Percentiles rank a stretch among this genome's conserved stretches.
These are phyloP conservation scores for Lamellibrachia columna DNA, from an alignment of 2,888 invertebrate species.

Conservation along the genomic window DNA sequence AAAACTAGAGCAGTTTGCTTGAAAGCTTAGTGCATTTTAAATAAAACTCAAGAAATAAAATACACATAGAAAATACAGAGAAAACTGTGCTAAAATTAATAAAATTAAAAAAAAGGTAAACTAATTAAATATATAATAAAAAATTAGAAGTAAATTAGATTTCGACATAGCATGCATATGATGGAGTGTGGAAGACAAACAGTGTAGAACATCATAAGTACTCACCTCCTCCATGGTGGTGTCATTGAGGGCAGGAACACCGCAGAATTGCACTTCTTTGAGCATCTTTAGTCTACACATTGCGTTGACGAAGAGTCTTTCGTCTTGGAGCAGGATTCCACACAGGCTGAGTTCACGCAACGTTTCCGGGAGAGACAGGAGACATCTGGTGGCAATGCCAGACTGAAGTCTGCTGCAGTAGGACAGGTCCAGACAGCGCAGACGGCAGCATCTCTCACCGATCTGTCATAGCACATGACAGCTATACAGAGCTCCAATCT, in stretches of 20 bases:
- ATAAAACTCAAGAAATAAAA: no score
- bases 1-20: no score
- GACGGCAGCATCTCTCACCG: constrained; percentile 50
- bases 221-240: constrained; percentile 53
- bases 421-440: constrained; percentile 54
- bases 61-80: no score
- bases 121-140: no score
- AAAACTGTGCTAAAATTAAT: no score
- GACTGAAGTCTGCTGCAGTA: constrained; percentile 52
- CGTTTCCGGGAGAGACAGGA: constrained; percentile 47
- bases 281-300: constrained; percentile 50
- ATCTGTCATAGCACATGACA: constrained; percentile 43
- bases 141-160: no score
- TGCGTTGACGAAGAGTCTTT: constrained; percentile 52
- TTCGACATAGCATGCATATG: no score
- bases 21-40: no score
- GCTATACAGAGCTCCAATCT: neutral
- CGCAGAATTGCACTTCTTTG: constrained; percentile 52
- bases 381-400: constrained; percentile 27
- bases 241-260: constrained; percentile 56
- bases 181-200: no score
- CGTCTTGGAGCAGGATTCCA: constrained; percentile 53
- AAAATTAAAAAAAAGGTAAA: no score
- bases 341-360: constrained; percentile 54
- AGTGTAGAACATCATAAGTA: neutral